These are phyloP conservation scores for Apodemus sylvaticus DNA, from an alignment of 2,113 vertebrate species.

Conservation along the genomic window DNA sequence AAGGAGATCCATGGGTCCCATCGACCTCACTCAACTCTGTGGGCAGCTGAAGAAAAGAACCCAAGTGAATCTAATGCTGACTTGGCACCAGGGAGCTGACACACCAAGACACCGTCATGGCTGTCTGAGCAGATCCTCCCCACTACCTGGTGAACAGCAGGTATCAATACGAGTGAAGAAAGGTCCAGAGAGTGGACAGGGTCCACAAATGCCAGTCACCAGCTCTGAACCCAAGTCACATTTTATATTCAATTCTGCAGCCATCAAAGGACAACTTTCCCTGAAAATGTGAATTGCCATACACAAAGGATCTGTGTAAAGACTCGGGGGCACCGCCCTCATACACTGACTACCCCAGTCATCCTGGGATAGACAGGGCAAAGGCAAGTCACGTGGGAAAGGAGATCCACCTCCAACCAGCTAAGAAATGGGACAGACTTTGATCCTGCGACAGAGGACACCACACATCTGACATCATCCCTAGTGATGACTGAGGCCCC, in stretches of 20 bases:
- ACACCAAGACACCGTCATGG: background rate
- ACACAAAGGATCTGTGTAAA: background rate
- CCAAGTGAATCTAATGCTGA: background rate
- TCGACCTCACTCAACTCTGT: fast-evolving
- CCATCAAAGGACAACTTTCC: background rate
- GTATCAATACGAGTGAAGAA: background rate
- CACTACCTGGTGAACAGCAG: background rate
- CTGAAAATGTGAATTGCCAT: background rate
- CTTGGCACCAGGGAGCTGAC: background rate
- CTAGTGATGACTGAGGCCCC: background rate
- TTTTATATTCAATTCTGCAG: background rate
- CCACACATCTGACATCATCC: background rate
- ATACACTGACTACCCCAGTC: background rate
- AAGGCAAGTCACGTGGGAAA: background rate
- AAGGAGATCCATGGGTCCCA: background rate
- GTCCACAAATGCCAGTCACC: background rate
- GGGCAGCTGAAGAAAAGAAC: background rate
- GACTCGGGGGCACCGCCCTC: background rate
- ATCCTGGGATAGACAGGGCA: too few relatives aligned
- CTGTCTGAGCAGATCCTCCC: background rate
- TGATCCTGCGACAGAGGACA: background rate
- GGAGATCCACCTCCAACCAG: too few relatives aligned
- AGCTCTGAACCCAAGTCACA: background rate
- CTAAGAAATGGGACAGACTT: background rate
- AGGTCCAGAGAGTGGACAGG: fast-evolving